Percentiles rank a stretch among this genome's conserved stretches.
Conservation (phyloP, 2,888 invertebrate genomes). For the Acrocera orbiculus region DNA sequence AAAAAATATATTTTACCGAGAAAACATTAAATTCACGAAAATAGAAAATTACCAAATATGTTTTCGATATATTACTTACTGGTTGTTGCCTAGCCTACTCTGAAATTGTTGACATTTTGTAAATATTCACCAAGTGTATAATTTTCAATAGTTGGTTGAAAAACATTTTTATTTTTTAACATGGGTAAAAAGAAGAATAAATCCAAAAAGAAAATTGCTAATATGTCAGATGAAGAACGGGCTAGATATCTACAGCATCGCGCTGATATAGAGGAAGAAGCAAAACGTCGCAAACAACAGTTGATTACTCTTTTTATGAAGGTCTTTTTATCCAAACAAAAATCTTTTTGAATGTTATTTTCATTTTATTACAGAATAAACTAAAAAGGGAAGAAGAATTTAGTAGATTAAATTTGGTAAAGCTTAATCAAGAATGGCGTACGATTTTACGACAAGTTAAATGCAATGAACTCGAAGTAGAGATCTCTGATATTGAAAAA, state of each 20-base stretch:
- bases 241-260: conserved; percentile 63
- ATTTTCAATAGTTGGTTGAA: too few species aligned
- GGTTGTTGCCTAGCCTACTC: too few species aligned
- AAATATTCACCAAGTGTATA: too few species aligned
- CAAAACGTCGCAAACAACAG: conserved; percentile 61
- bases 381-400: conserved; percentile 64
- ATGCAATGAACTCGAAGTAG: conserved; percentile 51
- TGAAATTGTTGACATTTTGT: too few species aligned
- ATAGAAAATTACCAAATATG: too few species aligned
- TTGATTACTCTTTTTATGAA: conserved; percentile 64
- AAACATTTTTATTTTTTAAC: too few species aligned
- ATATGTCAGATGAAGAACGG: conserved; percentile 73
- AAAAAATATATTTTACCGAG: too few species aligned
- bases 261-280: conserved; percentile 68
- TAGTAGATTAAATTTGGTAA: conserved; percentile 59
- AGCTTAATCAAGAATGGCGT: conserved; percentile 74
- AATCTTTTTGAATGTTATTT: too few species aligned
- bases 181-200: conserved; percentile 49
- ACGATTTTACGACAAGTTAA: conserved; percentile 57
- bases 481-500: conserved; percentile 40
- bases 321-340: too few species aligned
- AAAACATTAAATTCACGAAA: too few species aligned
- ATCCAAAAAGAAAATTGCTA: conserved; percentile 53
- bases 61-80: too few species aligned
- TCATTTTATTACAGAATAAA: conserved; percentile 60